Evolutionary conservation across 2,797 vertebrate genomes (phyloP), one percentile per base, ranked within the genome.

Genomic region (Malurus leucopterus): DNA sequence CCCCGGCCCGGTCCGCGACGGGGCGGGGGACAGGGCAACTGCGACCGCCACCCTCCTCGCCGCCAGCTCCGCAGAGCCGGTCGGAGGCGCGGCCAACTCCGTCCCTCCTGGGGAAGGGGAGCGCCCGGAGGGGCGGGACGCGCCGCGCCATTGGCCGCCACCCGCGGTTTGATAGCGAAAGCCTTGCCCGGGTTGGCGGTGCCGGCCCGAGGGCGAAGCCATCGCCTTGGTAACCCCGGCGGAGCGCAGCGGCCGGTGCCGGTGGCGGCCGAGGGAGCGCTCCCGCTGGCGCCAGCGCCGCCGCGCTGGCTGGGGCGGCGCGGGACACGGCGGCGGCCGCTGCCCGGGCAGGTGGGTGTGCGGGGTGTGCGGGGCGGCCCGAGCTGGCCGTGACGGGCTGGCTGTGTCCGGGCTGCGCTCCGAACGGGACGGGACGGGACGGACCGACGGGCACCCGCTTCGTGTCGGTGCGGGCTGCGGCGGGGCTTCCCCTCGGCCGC

Each of bases 181-280:
- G 88, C 43, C 27, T 10, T 27, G 59, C 22, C 15, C 47, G 53
- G 93, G 78, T 93, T 93, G 95, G 95, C 55, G 87, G 67, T 6
- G 9, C 38, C 36, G 23, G 51, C 34, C 30, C 10, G 53, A 26
- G 76, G 78, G 88, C 69, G 82, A 86, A 89, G 93, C 91, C 49
- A 92, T 94, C 55, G 79, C 91, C 93, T 80, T 51, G 94, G 93
- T 72, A 89, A 92, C 89, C 46, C 54, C 38, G 26, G 68, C 84
- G 59, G 79, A 47, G 68, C 50, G 58, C 43, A 26, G 67, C 21
- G 71, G 62, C 58, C 15, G 19, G 46, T 34, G 11, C 47, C 40
- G 41, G 64, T 13, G 29, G 30, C 54, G 44, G 83, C 50, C 32
- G 77, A 68, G 47, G 38, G 75, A 69, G 73, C 71, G 59, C 53